phyloP scores from a whole-genome alignment of 2,113 vertebrate species.

The Myrmophylax atrothorax region DNA sequence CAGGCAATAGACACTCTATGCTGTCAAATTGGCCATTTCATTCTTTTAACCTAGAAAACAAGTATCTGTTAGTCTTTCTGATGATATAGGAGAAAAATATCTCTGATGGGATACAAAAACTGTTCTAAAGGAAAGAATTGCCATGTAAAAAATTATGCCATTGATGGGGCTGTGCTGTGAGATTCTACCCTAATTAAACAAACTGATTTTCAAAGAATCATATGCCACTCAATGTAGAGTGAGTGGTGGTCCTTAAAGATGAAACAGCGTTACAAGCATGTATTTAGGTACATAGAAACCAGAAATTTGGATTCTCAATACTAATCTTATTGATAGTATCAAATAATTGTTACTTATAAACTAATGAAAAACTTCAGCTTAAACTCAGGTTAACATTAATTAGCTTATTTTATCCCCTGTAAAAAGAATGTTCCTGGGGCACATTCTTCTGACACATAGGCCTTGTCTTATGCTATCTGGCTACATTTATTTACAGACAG shows the following conservation, averaged over 20 bases:
- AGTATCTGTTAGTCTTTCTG: not conserved
- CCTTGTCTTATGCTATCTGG: not conserved
- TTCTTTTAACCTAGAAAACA: not conserved
- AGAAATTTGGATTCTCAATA: not conserved
- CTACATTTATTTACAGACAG: not conserved
- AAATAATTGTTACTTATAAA: not conserved
- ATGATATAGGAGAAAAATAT: not conserved
- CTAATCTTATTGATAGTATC: not conserved
- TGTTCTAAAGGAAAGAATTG: not conserved
- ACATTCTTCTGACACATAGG: not conserved
- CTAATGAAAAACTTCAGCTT: not conserved
- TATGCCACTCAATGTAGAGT: rapidly evolving
- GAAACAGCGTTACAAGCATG: not conserved
- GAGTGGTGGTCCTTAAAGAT: not conserved
- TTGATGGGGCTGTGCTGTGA: not conserved
- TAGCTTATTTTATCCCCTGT: not conserved
- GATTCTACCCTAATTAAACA: not conserved
- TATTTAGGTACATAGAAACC: not conserved
- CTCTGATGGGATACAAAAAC: not conserved
- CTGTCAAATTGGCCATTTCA: not conserved
- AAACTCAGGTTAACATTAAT: not conserved
- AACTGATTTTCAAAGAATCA: not conserved
- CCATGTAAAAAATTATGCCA: not conserved
- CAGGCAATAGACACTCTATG: not conserved
- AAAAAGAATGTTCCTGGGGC: not conserved